Evolutionary conservation across 1,140 invertebrate species (phyloP), one percentile per base, ranked within the genome.

Genomic region (Brachionus rubens): DNA sequence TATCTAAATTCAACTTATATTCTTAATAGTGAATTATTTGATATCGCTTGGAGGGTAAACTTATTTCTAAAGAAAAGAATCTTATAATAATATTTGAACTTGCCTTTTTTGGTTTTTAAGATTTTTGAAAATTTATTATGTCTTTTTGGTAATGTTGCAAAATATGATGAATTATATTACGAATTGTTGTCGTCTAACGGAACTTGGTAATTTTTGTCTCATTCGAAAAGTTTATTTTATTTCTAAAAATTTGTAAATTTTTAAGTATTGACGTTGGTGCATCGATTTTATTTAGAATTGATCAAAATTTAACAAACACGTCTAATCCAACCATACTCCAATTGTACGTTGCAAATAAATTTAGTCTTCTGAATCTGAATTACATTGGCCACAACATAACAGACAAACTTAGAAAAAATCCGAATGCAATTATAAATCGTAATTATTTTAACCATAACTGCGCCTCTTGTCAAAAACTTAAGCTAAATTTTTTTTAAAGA

Each of bases 1-100:
- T 59, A 36, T 21, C 16, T 40, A 19, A 59, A 59, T 59, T 59
- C 54, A 36, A 59, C 54, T 36, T 36, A 33, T 59, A 36, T 59
- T 33, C n/a, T 59, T 33, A 33, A 59, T n/a, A 36, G 28, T 16
- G 33, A 59, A 33, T 33, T 33, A 12, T 59, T 59, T 36, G 54
- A 59, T 33, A n/a, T 59, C 19, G 28, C n/a, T 19, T 59, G 26
- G 26, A 59, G 30, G 33, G 54, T 59, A 59, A 40, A 16, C 7
- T 36, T 54, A 14, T 28, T 9, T 59, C 10, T 33, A 28, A 36
- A 36, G 9, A 36, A 36, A 5, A 36, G 33, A 5, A 36, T 36
- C 3, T 21, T 54, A 1, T 33, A 26, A 52, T 33, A 36, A 21
- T 16, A 30, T 6, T 33, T 19, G 33, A 36, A 7, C 2, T 9